A percentile compares a stretch with the other conserved stretches of the same genome.
Evolutionary conservation across 2,888 invertebrate genomes (phyloP).

Genomic region (Polyploca ridens): DNA sequence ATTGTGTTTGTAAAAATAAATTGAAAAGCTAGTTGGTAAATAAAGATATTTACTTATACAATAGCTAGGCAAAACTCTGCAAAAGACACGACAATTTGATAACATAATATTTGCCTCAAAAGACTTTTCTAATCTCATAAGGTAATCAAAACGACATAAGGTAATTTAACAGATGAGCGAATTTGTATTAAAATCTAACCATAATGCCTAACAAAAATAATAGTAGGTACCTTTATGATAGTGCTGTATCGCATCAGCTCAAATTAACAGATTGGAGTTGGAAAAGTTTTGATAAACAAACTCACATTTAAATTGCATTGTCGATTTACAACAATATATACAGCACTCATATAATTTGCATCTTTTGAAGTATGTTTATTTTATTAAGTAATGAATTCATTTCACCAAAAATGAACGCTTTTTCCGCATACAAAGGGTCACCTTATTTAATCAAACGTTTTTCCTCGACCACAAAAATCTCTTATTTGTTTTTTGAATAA

Average conservation of each 20-base stretch:
- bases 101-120: too few species aligned
- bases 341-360: neutral
- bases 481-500: neutral
- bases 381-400: neutral
- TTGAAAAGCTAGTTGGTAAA: too few species aligned
- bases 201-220: too few species aligned
- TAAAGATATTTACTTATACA: too few species aligned
- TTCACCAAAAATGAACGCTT: neutral
- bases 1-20: too few species aligned
- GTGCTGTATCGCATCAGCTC: neutral
- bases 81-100: too few species aligned
- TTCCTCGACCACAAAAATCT: neutral
- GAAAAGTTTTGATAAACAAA: neutral
- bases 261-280: neutral
- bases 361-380: neutral
- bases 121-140: too few species aligned
- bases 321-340: neutral
- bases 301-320: neutral
- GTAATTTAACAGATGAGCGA: too few species aligned
- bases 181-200: too few species aligned
- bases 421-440: neutral
- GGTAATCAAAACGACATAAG: too few species aligned
- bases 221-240: neutral
- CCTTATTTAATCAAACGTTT: constrained; percentile 2
- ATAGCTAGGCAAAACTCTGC: too few species aligned